Evolutionary conservation across 2,888 invertebrate species (phyloP).

Genomic region (Theretra japonica): DNA sequence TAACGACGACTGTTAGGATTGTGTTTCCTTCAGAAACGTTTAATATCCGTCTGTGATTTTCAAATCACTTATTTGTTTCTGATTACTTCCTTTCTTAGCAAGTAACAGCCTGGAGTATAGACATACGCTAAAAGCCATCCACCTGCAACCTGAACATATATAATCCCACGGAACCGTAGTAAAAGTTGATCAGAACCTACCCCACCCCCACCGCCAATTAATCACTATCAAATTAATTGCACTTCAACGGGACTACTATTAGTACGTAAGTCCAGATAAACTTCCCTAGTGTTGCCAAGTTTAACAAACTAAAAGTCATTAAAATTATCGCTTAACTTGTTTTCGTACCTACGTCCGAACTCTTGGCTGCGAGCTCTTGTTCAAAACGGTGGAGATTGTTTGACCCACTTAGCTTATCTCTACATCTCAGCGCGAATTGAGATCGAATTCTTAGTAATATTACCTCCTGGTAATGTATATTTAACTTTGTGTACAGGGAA

Average conservation of each 20-base stretch:
- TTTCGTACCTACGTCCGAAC: slow-evolving; percentile 40
- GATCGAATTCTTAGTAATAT: slow-evolving; percentile 10
- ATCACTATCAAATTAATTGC: slow-evolving; percentile 5
- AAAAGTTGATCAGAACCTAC: not conserved
- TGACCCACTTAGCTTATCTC: slow-evolving; percentile 51
- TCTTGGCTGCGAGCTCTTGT: slow-evolving; percentile 31
- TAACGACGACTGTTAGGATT: no score
- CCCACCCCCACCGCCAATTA: not conserved
- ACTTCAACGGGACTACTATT: slow-evolving; percentile 31
- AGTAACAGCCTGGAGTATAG: no score
- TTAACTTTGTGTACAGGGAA: slow-evolving; percentile 10
- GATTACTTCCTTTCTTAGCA: no score
- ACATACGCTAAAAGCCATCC: no score
- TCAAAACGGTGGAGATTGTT: slow-evolving; percentile 37
- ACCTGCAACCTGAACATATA: no score
- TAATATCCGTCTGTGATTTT: no score
- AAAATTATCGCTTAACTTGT: slow-evolving; percentile 57
- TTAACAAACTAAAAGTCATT: slow-evolving; percentile 56
- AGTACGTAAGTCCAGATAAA: slow-evolving; percentile 26
- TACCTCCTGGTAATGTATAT: not conserved
- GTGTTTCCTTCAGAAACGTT: no score
- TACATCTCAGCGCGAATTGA: slow-evolving; percentile 2
- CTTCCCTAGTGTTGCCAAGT: slow-evolving; percentile 30
- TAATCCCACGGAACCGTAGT: not conserved
- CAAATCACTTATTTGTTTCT: no score